Evolutionary conservation across 2,888 invertebrate species (phyloP).

Genomic region (Andrena marginata): DNA sequence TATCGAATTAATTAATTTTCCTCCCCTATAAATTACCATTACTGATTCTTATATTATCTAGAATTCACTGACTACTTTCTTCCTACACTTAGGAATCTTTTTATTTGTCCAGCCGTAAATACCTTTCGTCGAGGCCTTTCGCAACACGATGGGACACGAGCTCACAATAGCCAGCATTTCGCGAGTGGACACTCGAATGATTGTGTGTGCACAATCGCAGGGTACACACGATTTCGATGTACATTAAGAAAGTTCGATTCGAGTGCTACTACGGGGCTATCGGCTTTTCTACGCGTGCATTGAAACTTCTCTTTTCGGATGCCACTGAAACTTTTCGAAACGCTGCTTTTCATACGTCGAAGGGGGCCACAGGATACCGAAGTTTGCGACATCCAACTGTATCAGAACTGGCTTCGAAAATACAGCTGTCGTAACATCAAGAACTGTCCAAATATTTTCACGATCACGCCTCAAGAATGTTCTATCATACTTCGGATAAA

Average conservation of each 20-base stretch:
- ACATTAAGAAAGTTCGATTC: slow-evolving; percentile 16
- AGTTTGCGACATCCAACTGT: background rate
- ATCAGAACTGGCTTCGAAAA: background rate
- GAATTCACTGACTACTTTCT: no score
- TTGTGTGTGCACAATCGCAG: no score
- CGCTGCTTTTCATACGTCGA: background rate
- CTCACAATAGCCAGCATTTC: background rate
- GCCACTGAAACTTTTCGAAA: slow-evolving; percentile 19
- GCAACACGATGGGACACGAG: background rate
- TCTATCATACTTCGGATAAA: background rate
- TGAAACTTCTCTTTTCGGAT: slow-evolving; percentile 22
- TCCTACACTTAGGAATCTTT: no score
- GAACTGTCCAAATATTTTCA: background rate
- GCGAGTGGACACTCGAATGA: background rate
- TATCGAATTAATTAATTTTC: no score
- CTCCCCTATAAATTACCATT: no score
- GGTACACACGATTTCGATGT: slow-evolving; percentile 1
- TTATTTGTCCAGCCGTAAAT: background rate
- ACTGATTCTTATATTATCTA: no score
- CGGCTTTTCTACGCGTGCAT: slow-evolving; percentile 7
- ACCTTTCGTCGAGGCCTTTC: background rate
- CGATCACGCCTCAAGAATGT: background rate
- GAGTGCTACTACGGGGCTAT: slow-evolving; percentile 1
- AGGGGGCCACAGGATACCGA: background rate
- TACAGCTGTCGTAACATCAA: background rate